phyloP scores from a whole-genome alignment of 2,888 invertebrate genomes.

The Drosophila barbarae region DNA sequence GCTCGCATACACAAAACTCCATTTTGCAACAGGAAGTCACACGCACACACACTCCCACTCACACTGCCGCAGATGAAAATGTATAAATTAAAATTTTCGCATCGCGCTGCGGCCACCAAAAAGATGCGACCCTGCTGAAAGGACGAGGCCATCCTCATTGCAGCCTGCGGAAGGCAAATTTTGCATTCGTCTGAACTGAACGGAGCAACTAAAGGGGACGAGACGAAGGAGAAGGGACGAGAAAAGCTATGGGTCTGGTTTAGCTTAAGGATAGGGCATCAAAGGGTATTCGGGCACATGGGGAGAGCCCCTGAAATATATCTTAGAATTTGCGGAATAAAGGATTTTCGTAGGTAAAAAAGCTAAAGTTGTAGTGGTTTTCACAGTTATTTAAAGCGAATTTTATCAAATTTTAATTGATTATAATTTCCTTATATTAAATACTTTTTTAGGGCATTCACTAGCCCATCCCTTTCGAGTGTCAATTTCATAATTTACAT shows the following conservation, averaged over 20 bases:
- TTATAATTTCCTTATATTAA: neutral
- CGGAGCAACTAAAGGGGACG: neutral
- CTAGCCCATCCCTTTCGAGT: neutral
- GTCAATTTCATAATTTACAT: conserved; percentile 23
- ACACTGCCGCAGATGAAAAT: conserved; percentile 48
- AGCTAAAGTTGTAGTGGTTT: neutral
- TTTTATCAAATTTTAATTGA: neutral
- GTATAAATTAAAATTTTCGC: conserved; percentile 71
- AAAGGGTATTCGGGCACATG: neutral
- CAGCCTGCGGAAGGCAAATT: conserved; percentile 22
- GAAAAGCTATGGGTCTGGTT: conserved; percentile 3
- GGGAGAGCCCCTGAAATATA: neutral
- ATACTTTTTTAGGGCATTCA: conserved; percentile 5
- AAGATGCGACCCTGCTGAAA: conserved; percentile 33
- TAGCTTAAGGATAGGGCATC: conserved; percentile 1
- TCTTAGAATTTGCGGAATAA: neutral
- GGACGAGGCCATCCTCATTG: conserved; percentile 10
- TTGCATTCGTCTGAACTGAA: conserved; percentile 13
- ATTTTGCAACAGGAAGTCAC: conserved; percentile 70
- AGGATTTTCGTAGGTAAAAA: neutral
- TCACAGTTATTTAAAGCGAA: neutral
- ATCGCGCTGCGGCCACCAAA: conserved; percentile 43
- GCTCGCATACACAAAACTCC: conserved; percentile 47
- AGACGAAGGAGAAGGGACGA: neutral
- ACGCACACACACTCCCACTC: conserved; percentile 36